Evolutionary conservation across 2,888 invertebrate genomes (phyloP).

Genomic region (Lypha dubia): DNA sequence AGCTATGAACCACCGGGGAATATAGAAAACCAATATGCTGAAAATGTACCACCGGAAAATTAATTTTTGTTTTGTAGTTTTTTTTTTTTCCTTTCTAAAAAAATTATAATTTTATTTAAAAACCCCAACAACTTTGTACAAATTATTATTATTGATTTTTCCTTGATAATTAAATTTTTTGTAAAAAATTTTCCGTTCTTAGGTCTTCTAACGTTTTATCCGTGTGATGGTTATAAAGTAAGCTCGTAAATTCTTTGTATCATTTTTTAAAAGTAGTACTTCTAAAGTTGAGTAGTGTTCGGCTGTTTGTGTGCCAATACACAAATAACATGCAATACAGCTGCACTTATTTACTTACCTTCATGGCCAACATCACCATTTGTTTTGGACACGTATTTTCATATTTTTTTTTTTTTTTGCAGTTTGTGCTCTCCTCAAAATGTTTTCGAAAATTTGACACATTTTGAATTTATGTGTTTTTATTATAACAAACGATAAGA

Average conservation of each 20-base stretch:
- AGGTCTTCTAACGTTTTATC: too few relatives aligned
- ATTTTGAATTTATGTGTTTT: constrained; percentile 52
- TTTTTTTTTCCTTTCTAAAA: too few relatives aligned
- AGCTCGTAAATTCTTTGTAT: too few relatives aligned
- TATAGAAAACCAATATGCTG: constrained; percentile 56
- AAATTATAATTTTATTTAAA: background rate
- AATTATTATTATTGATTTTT: too few relatives aligned
- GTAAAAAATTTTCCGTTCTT: too few relatives aligned
- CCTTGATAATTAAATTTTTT: too few relatives aligned
- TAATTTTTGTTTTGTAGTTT: background rate
- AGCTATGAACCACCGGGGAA: constrained; percentile 74
- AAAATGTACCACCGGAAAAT: constrained; percentile 64
- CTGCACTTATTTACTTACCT: background rate
- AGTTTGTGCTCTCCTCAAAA: background rate
- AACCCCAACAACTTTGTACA: background rate
- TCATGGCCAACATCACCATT: constrained; percentile 1
- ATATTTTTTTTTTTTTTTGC: background rate
- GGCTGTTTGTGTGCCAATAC: background rate
- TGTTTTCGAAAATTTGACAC: constrained; percentile 58
- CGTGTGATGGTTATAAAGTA: too few relatives aligned
- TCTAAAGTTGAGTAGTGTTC: background rate
- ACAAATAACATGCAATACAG: constrained; percentile 8
- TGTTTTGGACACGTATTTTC: constrained; percentile 30
- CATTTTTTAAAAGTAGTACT: background rate
- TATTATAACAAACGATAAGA: constrained; percentile 48